These are phyloP conservation scores for Hermetia illucens DNA, from an alignment of 1,140 invertebrate species.

Conservation along the genomic window DNA sequence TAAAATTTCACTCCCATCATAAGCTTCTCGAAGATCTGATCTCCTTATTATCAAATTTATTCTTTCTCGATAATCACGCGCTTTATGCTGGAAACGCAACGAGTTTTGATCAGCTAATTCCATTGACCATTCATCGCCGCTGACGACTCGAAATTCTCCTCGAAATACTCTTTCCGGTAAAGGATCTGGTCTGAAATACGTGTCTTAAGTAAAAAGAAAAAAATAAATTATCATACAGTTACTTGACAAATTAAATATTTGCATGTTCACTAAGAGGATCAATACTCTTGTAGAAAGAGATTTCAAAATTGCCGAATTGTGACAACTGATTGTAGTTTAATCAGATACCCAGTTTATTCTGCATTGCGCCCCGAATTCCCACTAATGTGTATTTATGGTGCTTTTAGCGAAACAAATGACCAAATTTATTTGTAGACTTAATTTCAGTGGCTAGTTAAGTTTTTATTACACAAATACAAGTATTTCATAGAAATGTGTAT, in stretches of 20 bases:
- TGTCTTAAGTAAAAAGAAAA: slow-evolving; percentile 48
- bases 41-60: slow-evolving; percentile 59
- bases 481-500: too few species aligned
- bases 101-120: slow-evolving; percentile 51
- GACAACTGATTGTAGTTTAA: too few species aligned
- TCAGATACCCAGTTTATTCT: too few species aligned
- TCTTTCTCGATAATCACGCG: slow-evolving; percentile 57
- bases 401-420: too few species aligned
- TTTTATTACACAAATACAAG: too few species aligned
- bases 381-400: too few species aligned
- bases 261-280: background rate
- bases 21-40: slow-evolving; percentile 40
- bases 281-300: too few species aligned
- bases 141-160: slow-evolving; percentile 53
- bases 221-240: background rate
- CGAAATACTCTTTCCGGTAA: slow-evolving; percentile 63
- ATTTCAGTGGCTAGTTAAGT: too few species aligned
- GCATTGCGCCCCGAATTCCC: too few species aligned
- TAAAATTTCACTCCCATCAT: slow-evolving; percentile 27
- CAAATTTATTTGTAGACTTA: too few species aligned
- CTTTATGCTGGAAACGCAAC: slow-evolving; percentile 44
- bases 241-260: background rate
- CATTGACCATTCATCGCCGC: slow-evolving; percentile 47
- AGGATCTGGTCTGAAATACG: slow-evolving; percentile 60
- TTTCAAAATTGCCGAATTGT: too few species aligned